These are phyloP conservation scores for Drosophila baimaii DNA, from an alignment of 1,140 invertebrate species.

Conservation along the genomic window DNA sequence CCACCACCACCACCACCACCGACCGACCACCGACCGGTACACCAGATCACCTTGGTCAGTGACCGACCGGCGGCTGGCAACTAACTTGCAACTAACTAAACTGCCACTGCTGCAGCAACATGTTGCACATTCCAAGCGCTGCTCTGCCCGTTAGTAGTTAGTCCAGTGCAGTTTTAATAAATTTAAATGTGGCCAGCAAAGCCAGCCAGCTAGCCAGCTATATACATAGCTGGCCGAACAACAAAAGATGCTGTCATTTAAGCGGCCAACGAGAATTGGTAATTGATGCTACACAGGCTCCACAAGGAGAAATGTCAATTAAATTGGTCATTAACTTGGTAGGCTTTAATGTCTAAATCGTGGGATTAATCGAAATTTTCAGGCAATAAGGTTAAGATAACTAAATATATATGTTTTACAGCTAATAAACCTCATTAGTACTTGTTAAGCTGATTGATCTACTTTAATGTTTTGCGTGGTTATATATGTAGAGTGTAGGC, in stretches of 20 bases:
- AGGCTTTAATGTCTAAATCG: background rate
- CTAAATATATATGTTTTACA: too few species aligned
- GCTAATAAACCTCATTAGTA: too few species aligned
- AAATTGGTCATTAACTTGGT: conserved; percentile 1
- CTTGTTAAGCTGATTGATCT: too few species aligned
- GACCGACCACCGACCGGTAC: conserved; percentile 16
- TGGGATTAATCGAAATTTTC: background rate
- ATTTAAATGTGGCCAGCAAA: conserved; percentile 72
- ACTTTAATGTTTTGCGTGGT: too few species aligned
- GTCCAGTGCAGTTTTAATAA: conserved; percentile 78
- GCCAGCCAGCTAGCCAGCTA: background rate
- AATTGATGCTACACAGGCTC: conserved; percentile 58
- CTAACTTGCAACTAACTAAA: conserved; percentile 30
- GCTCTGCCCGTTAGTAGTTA: conserved; percentile 59
- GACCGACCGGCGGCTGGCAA: conserved; percentile 48
- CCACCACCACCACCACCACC: background rate
- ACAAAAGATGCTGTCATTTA: conserved; percentile 67
- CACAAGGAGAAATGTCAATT: conserved; percentile 28
- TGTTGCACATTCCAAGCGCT: conserved; percentile 57
- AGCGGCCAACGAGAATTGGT: conserved; percentile 74
- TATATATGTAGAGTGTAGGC: background rate
- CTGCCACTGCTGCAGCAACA: conserved; percentile 39
- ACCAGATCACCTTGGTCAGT: conserved; percentile 61
- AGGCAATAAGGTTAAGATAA: background rate
- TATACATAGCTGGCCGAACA: conserved; percentile 14